Percentiles rank a stretch among this genome's conserved stretches.
Evolutionary conservation across 2,888 invertebrate genomes (phyloP).

Genomic region (Clunio marinus): DNA sequence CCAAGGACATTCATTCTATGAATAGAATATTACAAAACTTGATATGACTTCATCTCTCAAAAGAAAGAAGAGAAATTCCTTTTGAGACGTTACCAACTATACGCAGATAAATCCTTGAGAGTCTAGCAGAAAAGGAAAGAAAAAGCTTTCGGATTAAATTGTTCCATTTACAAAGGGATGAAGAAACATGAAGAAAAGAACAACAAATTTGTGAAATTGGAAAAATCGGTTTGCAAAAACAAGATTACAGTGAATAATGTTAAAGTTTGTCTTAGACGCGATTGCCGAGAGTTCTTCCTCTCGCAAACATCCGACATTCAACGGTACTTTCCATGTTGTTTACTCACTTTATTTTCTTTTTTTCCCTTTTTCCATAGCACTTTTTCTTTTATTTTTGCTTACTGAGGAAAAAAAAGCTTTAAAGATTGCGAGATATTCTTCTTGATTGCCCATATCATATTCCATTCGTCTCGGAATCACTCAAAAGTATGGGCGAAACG

Average conservation of each 20-base stretch:
- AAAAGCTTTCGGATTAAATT: constrained; percentile 2
- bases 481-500: neutral
- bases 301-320: neutral
- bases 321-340: neutral
- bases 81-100: neutral
- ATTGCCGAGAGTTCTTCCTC: neutral
- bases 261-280: neutral
- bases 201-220: constrained; percentile 12
- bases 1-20: no score
- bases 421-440: neutral
- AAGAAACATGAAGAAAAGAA: neutral
- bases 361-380: neutral
- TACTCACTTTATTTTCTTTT: neutral
- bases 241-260: constrained; percentile 16
- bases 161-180: neutral
- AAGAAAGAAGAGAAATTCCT: neutral
- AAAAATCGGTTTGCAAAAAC: constrained; percentile 16
- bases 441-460: constrained; percentile 35
- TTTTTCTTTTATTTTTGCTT: neutral
- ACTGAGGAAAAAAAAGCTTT: neutral
- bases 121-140: no score
- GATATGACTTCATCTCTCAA: no score
- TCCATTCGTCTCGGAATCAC: constrained; percentile 1
- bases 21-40: no score
- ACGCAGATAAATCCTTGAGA: neutral